Evolutionary conservation across 2,797 vertebrate species (phyloP).

Genomic region (Sciurus vulgaris): DNA sequence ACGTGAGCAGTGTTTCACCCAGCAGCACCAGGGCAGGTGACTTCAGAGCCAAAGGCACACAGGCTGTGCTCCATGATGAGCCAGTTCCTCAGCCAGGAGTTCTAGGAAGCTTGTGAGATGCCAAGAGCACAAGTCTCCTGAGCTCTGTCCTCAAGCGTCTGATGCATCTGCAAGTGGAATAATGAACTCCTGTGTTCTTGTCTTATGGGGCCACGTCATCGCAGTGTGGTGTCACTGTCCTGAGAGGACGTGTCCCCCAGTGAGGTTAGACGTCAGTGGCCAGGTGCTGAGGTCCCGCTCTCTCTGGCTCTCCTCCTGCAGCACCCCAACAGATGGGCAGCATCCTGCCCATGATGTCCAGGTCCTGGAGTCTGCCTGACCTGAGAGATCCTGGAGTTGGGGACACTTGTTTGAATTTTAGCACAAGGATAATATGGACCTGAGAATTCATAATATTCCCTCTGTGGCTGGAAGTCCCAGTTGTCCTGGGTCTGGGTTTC

Average conservation of each 20-base stretch:
- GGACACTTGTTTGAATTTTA: not conserved
- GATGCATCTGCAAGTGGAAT: not conserved
- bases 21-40: not conserved
- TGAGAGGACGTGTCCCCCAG: not conserved
- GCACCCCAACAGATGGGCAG: too few species aligned
- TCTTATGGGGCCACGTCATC: not conserved
- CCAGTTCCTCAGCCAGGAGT: too few species aligned
- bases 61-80: fast-evolving
- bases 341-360: not conserved
- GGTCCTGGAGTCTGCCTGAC: too few species aligned
- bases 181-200: not conserved
- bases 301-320: too few species aligned
- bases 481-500: not conserved
- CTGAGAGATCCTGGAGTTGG: not conserved
- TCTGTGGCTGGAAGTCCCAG: too few species aligned
- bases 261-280: not conserved
- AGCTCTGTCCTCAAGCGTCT: not conserved
- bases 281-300: not conserved
- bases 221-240: not conserved
- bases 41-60: not conserved
- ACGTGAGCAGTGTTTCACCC: not conserved
- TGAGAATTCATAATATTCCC: not conserved
- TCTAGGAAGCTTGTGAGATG: not conserved
- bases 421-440: not conserved
- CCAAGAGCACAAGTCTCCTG: not conserved